Base-by-base conservation (phyloP, 2,888 invertebrate species). In the Calephelis perditalis region DNA sequence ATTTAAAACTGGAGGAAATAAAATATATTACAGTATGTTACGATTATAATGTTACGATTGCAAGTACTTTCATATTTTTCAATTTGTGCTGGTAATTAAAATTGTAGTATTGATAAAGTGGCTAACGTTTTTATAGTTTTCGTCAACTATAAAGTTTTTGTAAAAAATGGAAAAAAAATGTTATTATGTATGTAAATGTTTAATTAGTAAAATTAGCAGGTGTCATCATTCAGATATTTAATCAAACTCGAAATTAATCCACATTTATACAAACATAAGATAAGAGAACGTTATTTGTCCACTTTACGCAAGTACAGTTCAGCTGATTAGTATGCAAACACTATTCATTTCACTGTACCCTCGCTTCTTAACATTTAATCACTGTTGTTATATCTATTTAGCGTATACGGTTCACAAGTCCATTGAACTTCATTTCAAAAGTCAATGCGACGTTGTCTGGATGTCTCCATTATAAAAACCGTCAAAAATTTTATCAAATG, bases 371-470 rank as follows among this genome's bases (percentile, higher is more conserved):
- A 47, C 62, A 58, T 64, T 62, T 62, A 64, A 61, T 64, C 62
- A 64, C 61, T 61, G 59, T 64, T 62, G 59, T 62, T 62, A 59
- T 62, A 60, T 60, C 62, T 64, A 64, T 64, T 64, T 64, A 61
- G 61, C 62, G 57, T 57, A 47, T 44, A 36, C 49, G 56, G 62
- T 60, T 65, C 62, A 61, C 55, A 62, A 61, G 69, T 62, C 65
- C 68, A 58, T 64, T 63, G 69, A 60, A 69, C 69, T 65, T 61
- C 15, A 58, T 60, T 60, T 63, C 61, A 67, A 69, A 69, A 69
- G 67, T 62, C 69, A 65, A 59, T 63, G 63, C 65, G 68, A 67
- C 67, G 64, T 67, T 64, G 57, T 61, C 63, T 37, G 47, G 15
- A 15, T 35, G 2, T 35, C 8, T 26, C 9, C 35, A 15, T 8